Evolutionary conservation across 1,140 invertebrate species (phyloP).

Genomic region (Paralvinella palmiformis): DNA sequence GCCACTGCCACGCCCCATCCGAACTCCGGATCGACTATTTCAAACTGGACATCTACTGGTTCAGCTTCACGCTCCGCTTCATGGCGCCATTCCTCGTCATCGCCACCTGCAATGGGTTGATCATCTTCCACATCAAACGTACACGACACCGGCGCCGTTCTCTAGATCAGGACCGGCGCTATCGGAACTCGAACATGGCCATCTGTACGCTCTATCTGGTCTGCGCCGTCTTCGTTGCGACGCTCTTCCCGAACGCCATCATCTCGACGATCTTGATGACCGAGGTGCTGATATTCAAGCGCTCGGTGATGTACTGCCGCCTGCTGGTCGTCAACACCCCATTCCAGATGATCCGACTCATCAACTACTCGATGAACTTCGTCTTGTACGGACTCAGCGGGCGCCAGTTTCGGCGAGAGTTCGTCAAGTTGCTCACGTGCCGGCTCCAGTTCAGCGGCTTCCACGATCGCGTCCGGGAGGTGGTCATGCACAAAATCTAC

Average conservation of each 20-base stretch:
- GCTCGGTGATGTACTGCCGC: background rate
- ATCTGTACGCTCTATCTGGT: background rate
- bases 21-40: background rate
- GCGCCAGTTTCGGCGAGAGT: background rate
- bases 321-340: background rate
- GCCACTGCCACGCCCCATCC: background rate
- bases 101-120: background rate
- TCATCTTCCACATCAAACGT: background rate
- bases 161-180: background rate
- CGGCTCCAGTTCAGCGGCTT: no score
- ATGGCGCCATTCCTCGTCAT: background rate
- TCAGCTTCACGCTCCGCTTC: conserved; percentile 1
- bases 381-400: background rate
- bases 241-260: background rate
- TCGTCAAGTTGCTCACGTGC: background rate
- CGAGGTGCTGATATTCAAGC: background rate
- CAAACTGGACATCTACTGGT: background rate
- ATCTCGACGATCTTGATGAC: background rate
- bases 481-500: no score
- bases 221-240: background rate
- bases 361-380: background rate
- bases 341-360: background rate
- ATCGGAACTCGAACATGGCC: background rate
- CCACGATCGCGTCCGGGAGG: no score
- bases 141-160: background rate